phyloP scores from a whole-genome alignment of 2,888 invertebrate genomes.

The Sinhomidia bicolor region DNA sequence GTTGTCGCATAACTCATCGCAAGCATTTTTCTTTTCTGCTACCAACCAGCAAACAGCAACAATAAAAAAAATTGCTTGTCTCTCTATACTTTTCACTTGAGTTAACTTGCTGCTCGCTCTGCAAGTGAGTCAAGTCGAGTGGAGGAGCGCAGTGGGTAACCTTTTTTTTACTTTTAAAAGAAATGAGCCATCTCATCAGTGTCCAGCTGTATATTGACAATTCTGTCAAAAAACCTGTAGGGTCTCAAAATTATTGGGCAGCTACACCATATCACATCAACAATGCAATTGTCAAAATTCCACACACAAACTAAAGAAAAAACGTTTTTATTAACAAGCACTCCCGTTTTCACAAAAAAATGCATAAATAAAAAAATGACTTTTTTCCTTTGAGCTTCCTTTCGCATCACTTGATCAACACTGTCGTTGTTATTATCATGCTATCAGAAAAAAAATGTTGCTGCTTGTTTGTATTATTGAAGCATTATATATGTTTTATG shows the following conservation, averaged over 20 bases:
- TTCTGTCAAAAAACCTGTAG: slow-evolving; percentile 66
- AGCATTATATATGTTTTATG: no score
- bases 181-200: slow-evolving; percentile 66
- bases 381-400: no score
- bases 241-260: slow-evolving; percentile 45
- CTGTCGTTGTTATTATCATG: no score
- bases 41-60: background rate
- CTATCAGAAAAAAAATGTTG: no score
- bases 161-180: slow-evolving; percentile 44
- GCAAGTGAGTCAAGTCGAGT: no score
- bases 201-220: slow-evolving; percentile 68
- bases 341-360: no score
- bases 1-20: slow-evolving; percentile 68
- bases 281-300: background rate
- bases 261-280: background rate
- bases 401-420: no score
- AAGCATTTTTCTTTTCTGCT: slow-evolving; percentile 23
- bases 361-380: no score
- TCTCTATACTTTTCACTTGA: slow-evolving; percentile 11
- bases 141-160: slow-evolving; percentile 57
- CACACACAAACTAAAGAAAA: background rate
- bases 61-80: no score
- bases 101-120: background rate
- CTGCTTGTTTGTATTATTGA: no score
- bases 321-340: background rate